These are phyloP conservation scores for Trachythela sp. DNA, from an alignment of 64 coral and sea anemone genomes.

Conservation along the genomic window DNA sequence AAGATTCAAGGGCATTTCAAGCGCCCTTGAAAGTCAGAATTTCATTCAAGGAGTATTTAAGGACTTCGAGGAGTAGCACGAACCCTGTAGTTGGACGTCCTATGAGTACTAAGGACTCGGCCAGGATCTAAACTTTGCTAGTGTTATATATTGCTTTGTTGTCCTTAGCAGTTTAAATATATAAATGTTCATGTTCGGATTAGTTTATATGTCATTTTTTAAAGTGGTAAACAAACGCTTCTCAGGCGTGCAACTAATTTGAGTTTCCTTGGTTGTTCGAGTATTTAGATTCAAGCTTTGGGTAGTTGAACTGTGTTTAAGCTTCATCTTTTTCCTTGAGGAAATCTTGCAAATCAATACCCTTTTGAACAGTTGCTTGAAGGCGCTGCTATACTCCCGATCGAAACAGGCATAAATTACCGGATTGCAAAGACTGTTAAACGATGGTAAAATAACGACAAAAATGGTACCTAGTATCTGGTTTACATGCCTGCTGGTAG, in stretches of 20 bases:
- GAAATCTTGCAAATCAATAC: not conserved
- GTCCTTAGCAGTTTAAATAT: too few relatives aligned
- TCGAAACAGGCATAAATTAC: not conserved
- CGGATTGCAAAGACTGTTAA: constrained; percentile 17
- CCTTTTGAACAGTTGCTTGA: not conserved
- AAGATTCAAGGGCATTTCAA: too few relatives aligned
- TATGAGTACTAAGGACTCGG: too few relatives aligned
- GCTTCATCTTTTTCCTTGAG: not conserved
- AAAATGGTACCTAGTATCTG: not conserved
- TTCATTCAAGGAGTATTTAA: too few relatives aligned
- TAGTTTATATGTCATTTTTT: not conserved
- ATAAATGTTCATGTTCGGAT: too few relatives aligned
- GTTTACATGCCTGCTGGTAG: not conserved
- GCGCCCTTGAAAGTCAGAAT: too few relatives aligned
- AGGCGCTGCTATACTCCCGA: not conserved
- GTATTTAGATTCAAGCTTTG: not conserved
- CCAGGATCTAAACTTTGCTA: too few relatives aligned
- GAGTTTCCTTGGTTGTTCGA: not conserved
- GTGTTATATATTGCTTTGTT: too few relatives aligned
- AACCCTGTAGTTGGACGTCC: too few relatives aligned
- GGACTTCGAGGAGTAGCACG: too few relatives aligned
- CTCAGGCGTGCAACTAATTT: not conserved
- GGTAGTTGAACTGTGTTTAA: not conserved
- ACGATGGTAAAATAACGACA: not conserved
- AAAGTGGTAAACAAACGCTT: not conserved